Evolutionary conservation across 1,140 invertebrate genomes (phyloP), one percentile per base, ranked within the genome.

Genomic region (Leptestheria dahalacensis): DNA sequence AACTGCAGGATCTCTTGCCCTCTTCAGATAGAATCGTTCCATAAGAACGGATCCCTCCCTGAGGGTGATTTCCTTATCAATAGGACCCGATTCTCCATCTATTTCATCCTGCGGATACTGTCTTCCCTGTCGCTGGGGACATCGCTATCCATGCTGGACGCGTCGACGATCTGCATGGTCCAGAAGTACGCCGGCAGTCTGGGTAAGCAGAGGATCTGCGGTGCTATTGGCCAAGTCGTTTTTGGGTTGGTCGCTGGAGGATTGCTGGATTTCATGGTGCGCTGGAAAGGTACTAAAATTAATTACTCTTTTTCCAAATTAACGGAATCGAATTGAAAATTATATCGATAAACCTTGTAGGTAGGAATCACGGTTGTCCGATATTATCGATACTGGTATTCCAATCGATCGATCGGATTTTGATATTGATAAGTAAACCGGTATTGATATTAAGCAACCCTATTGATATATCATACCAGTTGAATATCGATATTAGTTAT

Each of bases 81-180:
- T 15, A 41, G 33, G 15, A 52, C 1, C 3, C 84, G 82, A 12
- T 88, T 87, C 66, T 88, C 84, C 78, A 77, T 84, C 50, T 89
- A 89, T 68, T 87, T 88, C 67, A 68, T 81, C 28, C 64, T 88
- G 12, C 65, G 86, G 65, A 85, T 88, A 63, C 70, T 86, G 60
- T 85, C 81, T 1, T 85, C 80, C 6, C 81, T 84, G 1, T 85
- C 85, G 78, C 70, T 84, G 60, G 82, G 80, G 1, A 83, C 82
- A 23, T 82, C 82, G 9, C 83, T 88, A 1, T 85, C 83, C 10
- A 82, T 89, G 57, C 81, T 88, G 77, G 86, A 90, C 71, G 85
- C 86, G 1, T 87, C 87, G 51, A 83, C 85, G 2, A 68, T 90
- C 11, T 84, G 81, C 0, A 81, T 88, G 78, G 84, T 87, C 63